A percentile compares a stretch with the other conserved stretches of the same genome.
Conservation (phyloP, 1,140 invertebrate genomes). For the Drosophila baimaii region DNA sequence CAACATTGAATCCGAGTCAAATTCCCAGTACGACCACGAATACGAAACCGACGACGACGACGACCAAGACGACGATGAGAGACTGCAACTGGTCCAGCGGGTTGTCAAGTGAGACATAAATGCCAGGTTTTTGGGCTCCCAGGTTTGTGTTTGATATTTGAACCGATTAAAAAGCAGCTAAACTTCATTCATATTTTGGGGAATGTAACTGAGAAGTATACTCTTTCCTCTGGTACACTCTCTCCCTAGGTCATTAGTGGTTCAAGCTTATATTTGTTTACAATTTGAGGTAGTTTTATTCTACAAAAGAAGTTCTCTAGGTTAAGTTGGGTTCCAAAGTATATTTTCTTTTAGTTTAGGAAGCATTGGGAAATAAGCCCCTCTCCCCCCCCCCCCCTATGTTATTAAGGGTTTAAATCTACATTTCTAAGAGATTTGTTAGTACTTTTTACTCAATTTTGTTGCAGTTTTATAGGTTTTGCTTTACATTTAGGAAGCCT, state of each 20-base stretch:
- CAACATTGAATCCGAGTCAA: slow-evolving; percentile 17
- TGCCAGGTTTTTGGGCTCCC: slow-evolving; percentile 26
- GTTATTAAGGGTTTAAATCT: too few relatives aligned
- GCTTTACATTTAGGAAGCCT: too few relatives aligned
- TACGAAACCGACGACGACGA: not conserved
- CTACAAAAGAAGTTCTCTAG: too few relatives aligned
- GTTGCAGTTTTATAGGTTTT: too few relatives aligned
- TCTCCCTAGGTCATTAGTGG: not conserved
- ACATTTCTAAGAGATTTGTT: too few relatives aligned
- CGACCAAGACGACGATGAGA: not conserved
- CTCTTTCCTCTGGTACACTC: not conserved
- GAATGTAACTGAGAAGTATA: not conserved
- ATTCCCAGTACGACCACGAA: slow-evolving; percentile 4
- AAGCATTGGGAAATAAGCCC: too few relatives aligned
- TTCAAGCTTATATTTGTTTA: not conserved
- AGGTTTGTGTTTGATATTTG: slow-evolving; percentile 24
- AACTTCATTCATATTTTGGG: slow-evolving; percentile 12
- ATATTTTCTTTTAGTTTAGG: not conserved
- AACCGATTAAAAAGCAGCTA: slow-evolving; percentile 4
- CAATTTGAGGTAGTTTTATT: not conserved
- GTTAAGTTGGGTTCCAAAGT: not conserved
- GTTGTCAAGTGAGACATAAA: slow-evolving; percentile 51
- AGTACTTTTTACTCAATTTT: too few relatives aligned
- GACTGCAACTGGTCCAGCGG: slow-evolving; percentile 41
- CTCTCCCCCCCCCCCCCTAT: too few relatives aligned